These are phyloP conservation scores for Calliopum simillimum DNA, from an alignment of 2,888 invertebrate genomes.

Conservation along the genomic window DNA sequence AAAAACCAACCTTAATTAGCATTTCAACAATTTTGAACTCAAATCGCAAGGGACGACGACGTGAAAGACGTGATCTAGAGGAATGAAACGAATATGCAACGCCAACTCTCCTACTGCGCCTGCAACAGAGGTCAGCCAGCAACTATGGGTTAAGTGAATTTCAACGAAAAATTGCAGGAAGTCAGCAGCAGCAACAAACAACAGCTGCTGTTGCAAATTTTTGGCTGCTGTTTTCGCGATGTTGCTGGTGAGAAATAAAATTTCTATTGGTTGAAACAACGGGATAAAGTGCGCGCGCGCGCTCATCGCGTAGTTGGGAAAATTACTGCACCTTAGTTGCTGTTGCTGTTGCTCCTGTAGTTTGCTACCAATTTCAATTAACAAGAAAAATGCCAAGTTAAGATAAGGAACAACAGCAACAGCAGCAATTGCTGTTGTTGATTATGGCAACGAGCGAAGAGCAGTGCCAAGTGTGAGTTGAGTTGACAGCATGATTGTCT, in stretches of 20 bases:
- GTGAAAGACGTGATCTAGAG: neutral
- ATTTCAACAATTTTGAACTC: neutral
- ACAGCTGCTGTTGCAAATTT: neutral
- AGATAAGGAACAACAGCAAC: neutral
- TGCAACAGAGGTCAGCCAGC: conserved; percentile 1
- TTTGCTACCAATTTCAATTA: conserved; percentile 22
- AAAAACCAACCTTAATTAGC: conserved; percentile 15
- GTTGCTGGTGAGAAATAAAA: neutral
- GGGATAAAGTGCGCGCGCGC: no score
- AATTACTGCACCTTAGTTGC: neutral
- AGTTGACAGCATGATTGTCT: conserved; percentile 22
- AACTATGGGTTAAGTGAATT: neutral
- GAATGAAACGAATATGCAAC: neutral
- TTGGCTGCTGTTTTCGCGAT: neutral
- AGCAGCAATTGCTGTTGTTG: neutral
- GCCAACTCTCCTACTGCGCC: neutral
- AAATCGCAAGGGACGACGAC: neutral
- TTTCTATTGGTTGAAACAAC: no score
- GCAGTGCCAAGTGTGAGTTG: no score
- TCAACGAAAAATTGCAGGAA: neutral
- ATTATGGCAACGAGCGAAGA: neutral
- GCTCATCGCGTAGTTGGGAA: conserved; percentile 9
- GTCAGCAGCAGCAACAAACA: neutral
- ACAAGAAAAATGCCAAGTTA: conserved; percentile 7
- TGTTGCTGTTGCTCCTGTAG: no score